These are phyloP conservation scores for Oreochromis aureus DNA, from an alignment of 2,113 vertebrate genomes.

Conservation along the genomic window DNA sequence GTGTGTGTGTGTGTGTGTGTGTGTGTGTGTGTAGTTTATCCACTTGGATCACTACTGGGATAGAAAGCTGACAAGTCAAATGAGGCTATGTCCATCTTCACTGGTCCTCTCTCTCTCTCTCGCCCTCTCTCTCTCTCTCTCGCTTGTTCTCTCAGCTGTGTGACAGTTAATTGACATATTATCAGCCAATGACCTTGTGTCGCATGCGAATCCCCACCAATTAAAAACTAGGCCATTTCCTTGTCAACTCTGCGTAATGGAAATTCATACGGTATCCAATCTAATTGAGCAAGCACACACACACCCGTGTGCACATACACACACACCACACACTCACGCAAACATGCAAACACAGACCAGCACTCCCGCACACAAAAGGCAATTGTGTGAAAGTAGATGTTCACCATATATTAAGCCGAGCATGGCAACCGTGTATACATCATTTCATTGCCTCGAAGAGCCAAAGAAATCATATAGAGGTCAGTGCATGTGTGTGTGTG, in stretches of 20 bases:
- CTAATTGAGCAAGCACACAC: not conserved
- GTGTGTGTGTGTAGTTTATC: not conserved
- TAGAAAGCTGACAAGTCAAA: constrained; percentile 52
- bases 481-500: not conserved
- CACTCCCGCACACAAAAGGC: not conserved
- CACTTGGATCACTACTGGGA: not conserved
- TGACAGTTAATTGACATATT: constrained; percentile 52
- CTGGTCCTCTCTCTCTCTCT: not conserved
- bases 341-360: not conserved
- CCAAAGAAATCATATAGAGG: constrained; percentile 1
- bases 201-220: constrained; percentile 25
- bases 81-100: constrained; percentile 7
- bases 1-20: not conserved
- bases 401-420: constrained; percentile 17
- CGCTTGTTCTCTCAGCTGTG: constrained; percentile 3
- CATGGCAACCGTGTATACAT: not conserved
- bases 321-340: not conserved
- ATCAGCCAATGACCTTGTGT: constrained; percentile 59
- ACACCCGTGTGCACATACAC: not conserved
- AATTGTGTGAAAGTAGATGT: constrained; percentile 16
- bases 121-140: not conserved
- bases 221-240: constrained; percentile 48
- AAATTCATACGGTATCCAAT: constrained; percentile 11
- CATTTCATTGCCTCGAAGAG: not conserved
- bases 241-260: constrained; percentile 34